Conservation (phyloP, 2,797 vertebrate genomes). For the Pantherophis alleghaniensis region DNA sequence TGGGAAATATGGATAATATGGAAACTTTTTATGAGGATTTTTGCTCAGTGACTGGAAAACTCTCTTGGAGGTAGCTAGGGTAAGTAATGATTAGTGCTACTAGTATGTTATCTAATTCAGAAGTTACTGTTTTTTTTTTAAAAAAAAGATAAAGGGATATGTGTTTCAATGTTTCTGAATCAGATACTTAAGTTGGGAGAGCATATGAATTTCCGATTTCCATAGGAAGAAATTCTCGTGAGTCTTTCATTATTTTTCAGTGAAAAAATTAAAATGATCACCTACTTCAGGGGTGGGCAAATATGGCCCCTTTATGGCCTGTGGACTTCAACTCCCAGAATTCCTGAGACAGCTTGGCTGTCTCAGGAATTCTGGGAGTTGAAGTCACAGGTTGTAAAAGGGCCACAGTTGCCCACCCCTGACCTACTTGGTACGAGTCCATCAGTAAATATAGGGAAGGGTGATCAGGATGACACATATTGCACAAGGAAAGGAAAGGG, state of each 20-base stretch:
- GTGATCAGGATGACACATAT: background rate
- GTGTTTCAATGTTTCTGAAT: background rate
- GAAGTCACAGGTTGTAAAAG: no score
- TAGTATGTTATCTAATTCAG: background rate
- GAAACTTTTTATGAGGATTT: background rate
- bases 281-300: background rate
- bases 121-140: background rate
- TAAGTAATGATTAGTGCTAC: no score
- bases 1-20: background rate
- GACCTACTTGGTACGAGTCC: background rate
- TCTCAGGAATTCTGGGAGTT: no score
- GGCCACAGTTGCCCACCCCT: no score
- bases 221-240: background rate
- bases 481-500: background rate
- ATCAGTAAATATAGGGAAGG: background rate
- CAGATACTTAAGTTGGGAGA: background rate
- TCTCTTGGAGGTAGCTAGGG: background rate
- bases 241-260: background rate
- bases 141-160: background rate
- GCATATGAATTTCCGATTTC: background rate
- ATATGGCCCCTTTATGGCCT: no score
- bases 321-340: no score
- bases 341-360: no score
- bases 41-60: background rate
- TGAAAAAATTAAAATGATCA: background rate